These are phyloP conservation scores for Dioctria rufipes DNA, from an alignment of 2,888 invertebrate genomes.

Conservation along the genomic window DNA sequence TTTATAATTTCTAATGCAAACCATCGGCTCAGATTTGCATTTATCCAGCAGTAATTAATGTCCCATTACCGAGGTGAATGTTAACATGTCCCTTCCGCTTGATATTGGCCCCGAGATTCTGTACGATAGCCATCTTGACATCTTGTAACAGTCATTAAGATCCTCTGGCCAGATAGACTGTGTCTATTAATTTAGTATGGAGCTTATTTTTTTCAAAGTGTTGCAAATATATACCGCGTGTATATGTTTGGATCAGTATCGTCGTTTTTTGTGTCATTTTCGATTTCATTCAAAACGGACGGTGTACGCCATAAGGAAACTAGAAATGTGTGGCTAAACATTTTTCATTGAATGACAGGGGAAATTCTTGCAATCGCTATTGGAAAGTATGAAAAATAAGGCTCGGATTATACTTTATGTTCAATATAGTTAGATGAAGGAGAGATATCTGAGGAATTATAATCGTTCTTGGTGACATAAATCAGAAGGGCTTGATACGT, in stretches of 20 bases:
- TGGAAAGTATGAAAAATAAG: constrained; percentile 47
- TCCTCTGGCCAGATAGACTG: constrained; percentile 34
- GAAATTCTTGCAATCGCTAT: constrained; percentile 34
- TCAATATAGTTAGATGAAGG: constrained; percentile 10
- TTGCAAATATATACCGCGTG: background rate
- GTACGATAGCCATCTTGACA: constrained; percentile 52
- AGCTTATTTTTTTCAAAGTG: constrained; percentile 8
- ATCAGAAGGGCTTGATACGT: constrained; percentile 15
- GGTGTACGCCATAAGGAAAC: constrained; percentile 42
- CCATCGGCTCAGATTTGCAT: constrained; percentile 48
- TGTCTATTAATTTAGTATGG: constrained; percentile 49
- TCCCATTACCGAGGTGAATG: constrained; percentile 51
- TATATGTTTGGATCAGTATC: background rate
- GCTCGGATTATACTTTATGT: constrained; percentile 20
- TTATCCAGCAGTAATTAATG: constrained; percentile 53
- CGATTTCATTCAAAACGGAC: constrained; percentile 45
- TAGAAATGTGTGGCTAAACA: constrained; percentile 48
- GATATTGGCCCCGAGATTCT: constrained; percentile 51
- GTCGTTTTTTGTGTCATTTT: constrained; percentile 46
- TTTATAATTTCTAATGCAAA: constrained; percentile 42
- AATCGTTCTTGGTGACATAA: background rate
- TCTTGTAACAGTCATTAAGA: constrained; percentile 54
- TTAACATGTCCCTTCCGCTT: constrained; percentile 53
- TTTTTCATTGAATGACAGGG: constrained; percentile 47
- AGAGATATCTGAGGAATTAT: constrained; percentile 16